These are phyloP conservation scores for Oreochromis tanganicae DNA, from an alignment of 2,113 vertebrate species.

Conservation along the genomic window DNA sequence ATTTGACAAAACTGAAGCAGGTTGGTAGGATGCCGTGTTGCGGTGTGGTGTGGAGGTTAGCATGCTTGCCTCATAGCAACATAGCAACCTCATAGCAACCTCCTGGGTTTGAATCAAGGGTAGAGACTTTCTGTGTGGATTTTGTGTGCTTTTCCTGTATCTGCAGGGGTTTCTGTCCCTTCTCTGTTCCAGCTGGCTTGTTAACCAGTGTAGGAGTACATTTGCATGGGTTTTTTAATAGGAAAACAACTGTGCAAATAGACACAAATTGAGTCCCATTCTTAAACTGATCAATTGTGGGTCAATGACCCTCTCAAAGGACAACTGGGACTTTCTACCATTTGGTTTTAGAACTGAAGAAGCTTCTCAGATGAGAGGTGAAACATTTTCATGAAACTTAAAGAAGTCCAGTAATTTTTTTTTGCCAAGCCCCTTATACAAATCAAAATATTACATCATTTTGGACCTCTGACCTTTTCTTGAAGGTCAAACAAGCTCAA, in stretches of 20 bases:
- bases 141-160: no score
- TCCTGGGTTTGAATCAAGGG: no score
- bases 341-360: neutral
- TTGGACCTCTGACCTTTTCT: neutral
- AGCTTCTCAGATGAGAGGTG: neutral
- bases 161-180: no score
- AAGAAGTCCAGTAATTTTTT: neutral
- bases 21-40: no score
- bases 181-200: no score
- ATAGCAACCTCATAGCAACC: no score
- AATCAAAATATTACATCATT: neutral
- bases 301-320: neutral
- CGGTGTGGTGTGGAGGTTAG: no score
- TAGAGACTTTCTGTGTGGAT: no score
- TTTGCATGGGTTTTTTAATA: no score
- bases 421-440: neutral
- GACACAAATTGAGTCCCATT: neutral
- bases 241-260: neutral
- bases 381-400: neutral
- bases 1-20: no score
- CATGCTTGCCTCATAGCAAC: no score
- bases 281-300: neutral
- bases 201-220: no score
- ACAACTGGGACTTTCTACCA: rapidly evolving
- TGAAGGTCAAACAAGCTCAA: neutral